A percentile compares a stretch with the other conserved stretches of the same genome.
phyloP scores from a whole-genome alignment of 2,113 vertebrate species.

The Psilopogon haemacephalus region DNA sequence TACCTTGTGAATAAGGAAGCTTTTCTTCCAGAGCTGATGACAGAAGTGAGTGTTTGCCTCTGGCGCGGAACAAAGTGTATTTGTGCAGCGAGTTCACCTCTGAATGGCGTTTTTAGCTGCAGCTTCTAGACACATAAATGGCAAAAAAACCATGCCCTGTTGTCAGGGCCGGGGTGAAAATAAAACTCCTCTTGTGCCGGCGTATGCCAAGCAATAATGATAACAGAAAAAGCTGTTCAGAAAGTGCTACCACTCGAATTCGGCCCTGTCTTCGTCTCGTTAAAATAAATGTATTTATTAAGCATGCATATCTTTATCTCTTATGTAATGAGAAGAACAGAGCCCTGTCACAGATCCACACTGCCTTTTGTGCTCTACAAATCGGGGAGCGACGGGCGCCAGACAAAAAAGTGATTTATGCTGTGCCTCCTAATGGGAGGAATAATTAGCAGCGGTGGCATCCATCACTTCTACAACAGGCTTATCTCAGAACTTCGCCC shows the following conservation, averaged over 20 bases:
- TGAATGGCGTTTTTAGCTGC: conserved; percentile 14
- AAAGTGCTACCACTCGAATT: conserved; percentile 36
- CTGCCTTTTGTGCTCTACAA: conserved; percentile 65
- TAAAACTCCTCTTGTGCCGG: neutral
- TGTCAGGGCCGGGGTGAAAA: conserved; percentile 23
- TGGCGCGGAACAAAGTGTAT: conserved; percentile 1
- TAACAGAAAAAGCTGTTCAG: conserved; percentile 12
- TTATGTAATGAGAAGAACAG: conserved; percentile 57
- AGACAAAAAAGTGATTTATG: conserved; percentile 79
- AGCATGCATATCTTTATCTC: conserved; percentile 53
- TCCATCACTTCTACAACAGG: conserved; percentile 73
- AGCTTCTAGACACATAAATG: conserved; percentile 11
- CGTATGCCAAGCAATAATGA: neutral
- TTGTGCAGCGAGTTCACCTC: conserved; percentile 29
- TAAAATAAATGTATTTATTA: conserved; percentile 65
- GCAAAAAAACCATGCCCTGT: neutral
- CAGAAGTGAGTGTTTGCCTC: neutral
- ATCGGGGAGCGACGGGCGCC: conserved; percentile 50
- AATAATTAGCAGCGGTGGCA: conserved; percentile 77
- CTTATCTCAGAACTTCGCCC: conserved; percentile 56
- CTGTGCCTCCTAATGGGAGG: conserved; percentile 69
- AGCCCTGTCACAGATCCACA: conserved; percentile 46
- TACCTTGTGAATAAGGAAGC: conserved; percentile 19
- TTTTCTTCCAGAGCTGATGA: conserved; percentile 20
- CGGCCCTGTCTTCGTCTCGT: conserved; percentile 27